These are phyloP conservation scores for Ophion ventricosus DNA, from an alignment of 2,888 invertebrate species.

Conservation along the genomic window DNA sequence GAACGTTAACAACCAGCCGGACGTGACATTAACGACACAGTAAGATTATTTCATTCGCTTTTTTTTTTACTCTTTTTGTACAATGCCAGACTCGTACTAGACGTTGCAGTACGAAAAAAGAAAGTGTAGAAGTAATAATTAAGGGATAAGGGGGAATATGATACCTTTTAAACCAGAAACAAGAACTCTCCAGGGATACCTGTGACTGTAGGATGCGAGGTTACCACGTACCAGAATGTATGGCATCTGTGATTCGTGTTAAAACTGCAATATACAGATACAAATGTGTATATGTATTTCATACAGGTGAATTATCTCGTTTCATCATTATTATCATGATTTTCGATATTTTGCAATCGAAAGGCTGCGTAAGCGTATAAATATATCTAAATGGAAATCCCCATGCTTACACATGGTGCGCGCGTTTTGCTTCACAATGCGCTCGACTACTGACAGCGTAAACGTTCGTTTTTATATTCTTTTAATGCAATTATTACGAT, in stretches of 20 bases:
- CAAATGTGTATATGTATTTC: slow-evolving; percentile 38
- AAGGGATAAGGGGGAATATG: slow-evolving; percentile 47
- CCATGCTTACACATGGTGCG: neutral
- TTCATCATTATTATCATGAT: neutral
- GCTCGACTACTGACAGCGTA: neutral
- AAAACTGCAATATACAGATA: slow-evolving; percentile 69
- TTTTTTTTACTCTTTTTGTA: neutral
- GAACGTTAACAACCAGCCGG: neutral
- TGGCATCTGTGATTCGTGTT: slow-evolving; percentile 87
- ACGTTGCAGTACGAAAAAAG: neutral
- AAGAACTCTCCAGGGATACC: slow-evolving; percentile 94
- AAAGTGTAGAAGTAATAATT: slow-evolving; percentile 24
- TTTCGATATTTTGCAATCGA: slow-evolving; percentile 15
- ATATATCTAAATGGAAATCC: slow-evolving; percentile 10
- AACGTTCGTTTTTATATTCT: neutral
- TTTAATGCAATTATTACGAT: slow-evolving; percentile 11
- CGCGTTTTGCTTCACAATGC: slow-evolving; percentile 17
- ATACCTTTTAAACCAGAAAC: slow-evolving; percentile 94
- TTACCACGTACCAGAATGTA: slow-evolving; percentile 96
- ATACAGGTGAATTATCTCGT: slow-evolving; percentile 18
- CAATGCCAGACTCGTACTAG: slow-evolving; percentile 1
- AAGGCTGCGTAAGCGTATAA: slow-evolving; percentile 15
- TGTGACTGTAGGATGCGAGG: slow-evolving; percentile 93
- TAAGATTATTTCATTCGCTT: neutral
- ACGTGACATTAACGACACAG: neutral